Evolutionary conservation across 1,140 invertebrate species (phyloP).

Genomic region (Pogonus chalceus): DNA sequence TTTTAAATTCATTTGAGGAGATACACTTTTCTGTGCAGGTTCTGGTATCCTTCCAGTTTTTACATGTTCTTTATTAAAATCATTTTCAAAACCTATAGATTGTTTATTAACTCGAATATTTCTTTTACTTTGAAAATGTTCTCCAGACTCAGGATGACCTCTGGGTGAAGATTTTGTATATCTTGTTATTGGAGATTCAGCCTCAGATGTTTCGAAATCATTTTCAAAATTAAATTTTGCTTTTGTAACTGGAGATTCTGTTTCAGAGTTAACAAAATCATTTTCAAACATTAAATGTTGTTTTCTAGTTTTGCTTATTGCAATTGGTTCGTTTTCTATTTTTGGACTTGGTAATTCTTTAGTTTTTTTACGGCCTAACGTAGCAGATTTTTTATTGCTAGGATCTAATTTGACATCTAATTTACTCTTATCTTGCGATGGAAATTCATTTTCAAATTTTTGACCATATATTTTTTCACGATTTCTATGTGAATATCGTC

Average conservation of each 20-base stretch:
- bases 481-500: background rate
- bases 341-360: constrained; percentile 18
- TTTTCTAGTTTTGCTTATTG: constrained; percentile 27
- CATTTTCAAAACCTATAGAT: constrained; percentile 30
- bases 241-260: constrained; percentile 11
- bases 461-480: constrained; percentile 16
- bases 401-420: constrained; percentile 13
- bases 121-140: constrained; percentile 11
- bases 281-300: constrained; percentile 54
- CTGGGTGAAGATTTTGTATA: constrained; percentile 27
- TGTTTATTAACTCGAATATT: background rate
- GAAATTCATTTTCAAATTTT: constrained; percentile 23
- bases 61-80: constrained; percentile 28
- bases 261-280: constrained; percentile 44
- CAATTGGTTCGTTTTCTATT: constrained; percentile 17
- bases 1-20: constrained; percentile 30
- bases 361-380: constrained; percentile 15
- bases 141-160: constrained; percentile 32
- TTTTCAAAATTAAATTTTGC: constrained; percentile 24
- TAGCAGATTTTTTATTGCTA: constrained; percentile 22
- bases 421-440: constrained; percentile 19
- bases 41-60: constrained; percentile 19
- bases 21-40: constrained; percentile 18
- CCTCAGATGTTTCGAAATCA: constrained; percentile 26
- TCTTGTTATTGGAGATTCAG: constrained; percentile 22